Evolutionary conservation across 2,113 vertebrate genomes (phyloP), one percentile per base, ranked within the genome.

Genomic region (Sturnus vulgaris): DNA sequence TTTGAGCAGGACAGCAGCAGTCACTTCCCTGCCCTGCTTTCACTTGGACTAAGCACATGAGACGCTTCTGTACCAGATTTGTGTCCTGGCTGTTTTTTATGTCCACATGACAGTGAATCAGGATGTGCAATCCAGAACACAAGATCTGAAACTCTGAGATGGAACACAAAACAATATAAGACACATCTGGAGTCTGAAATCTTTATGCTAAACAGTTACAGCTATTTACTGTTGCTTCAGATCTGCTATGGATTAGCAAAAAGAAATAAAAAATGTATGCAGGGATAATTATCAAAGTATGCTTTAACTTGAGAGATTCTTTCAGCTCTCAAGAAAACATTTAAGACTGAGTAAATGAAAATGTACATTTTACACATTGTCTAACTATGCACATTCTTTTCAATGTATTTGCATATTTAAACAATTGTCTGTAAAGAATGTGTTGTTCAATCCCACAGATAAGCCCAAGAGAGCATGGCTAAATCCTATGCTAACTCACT

Each of bases 341-440:
- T 92, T 87, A 75, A 81, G 40, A 37, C 39, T 69, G 53, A 66
- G 47, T 86, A 94, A 92, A 84, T 79, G 82, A 75, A 94, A 92
- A 91, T 52, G 76, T 52, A 39, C 56, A 81, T 95, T 94, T 93
- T 92, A 86, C n/a, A 80, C 27, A 52, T 86, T 88, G 75, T 61
- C 49, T 90, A 91, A 69, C 50, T 73, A 35, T 2, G 3, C 9
- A 47, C 12, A 93, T 90, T 94, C 76, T 90, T 89, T 93, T 90
- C 56, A 55, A 52, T 68, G 18, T 82, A 80, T 95, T 97, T 95
- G 47, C 89, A 93, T 96, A 80, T 95, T 96, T 85, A 92, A 91
- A 87, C 79, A 94, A 93, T 84, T 87, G 79, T 82, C 76, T 94
- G 53, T 65, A 90, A 95, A 95, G 56, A 85, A 88, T 53, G 11